Conservation (phyloP, 2,113 vertebrate species). For the Rhizomys pruinosus region DNA sequence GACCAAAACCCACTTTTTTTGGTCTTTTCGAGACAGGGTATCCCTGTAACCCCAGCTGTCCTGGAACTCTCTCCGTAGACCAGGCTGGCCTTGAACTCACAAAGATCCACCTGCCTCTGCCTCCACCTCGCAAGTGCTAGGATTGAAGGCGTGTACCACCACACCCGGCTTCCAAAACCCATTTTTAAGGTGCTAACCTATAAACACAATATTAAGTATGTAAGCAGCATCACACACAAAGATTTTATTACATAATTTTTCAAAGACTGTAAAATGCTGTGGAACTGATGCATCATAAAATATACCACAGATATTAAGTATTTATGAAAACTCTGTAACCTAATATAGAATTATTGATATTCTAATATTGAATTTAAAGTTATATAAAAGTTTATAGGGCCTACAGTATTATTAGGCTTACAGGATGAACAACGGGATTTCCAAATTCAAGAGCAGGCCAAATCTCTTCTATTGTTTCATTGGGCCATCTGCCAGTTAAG, state of each 20-base stretch:
- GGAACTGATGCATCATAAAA: constrained; percentile 31
- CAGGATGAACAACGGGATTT: neutral
- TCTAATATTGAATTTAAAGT: constrained; percentile 35
- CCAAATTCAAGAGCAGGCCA: neutral
- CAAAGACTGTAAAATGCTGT: constrained; percentile 30
- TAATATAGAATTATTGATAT: constrained; percentile 46
- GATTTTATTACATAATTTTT: constrained; percentile 49
- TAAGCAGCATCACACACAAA: neutral
- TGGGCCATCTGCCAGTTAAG: neutral
- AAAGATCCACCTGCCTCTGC: no score
- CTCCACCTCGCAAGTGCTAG: no score
- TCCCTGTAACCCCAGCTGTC: no score
- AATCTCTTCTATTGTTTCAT: neutral
- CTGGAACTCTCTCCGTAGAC: no score
- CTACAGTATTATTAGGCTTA: constrained; percentile 27
- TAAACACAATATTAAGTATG: constrained; percentile 34
- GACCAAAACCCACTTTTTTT: no score
- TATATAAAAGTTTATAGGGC: constrained; percentile 18
- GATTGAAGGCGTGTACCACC: no score
- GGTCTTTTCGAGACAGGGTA: no score
- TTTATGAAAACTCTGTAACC: constrained; percentile 19
- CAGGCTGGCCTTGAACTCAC: no score
- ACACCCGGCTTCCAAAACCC: no score
- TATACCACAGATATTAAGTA: constrained; percentile 46
- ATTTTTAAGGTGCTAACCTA: neutral